Conservation (phyloP, 2,888 invertebrate genomes). For the Morinoia aosen region DNA sequence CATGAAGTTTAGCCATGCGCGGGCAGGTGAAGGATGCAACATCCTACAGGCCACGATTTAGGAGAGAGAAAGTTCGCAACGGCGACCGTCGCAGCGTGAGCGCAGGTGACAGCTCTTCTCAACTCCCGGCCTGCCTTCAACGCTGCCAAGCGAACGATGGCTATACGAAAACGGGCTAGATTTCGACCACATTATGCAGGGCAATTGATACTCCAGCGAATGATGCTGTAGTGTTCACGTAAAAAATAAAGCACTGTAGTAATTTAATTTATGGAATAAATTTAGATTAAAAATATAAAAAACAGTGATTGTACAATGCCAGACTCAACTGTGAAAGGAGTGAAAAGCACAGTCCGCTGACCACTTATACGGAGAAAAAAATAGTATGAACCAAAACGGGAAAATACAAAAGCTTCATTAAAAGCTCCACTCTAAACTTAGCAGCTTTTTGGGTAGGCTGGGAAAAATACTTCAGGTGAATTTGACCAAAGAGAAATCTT, state of each 20-base stretch:
- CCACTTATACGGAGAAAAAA: not conserved
- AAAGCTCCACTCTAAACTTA: no score
- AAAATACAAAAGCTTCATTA: no score
- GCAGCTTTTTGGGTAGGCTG: no score
- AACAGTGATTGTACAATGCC: not conserved
- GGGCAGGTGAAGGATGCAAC: constrained; percentile 23
- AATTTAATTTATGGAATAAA: not conserved
- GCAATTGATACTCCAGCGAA: not conserved
- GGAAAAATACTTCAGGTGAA: no score
- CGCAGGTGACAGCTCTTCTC: not conserved
- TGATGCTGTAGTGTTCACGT: not conserved
- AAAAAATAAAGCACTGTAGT: not conserved
- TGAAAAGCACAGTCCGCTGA: not conserved
- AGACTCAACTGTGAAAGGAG: not conserved
- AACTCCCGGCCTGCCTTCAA: not conserved
- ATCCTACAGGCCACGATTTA: constrained; percentile 7
- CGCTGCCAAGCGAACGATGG: not conserved
- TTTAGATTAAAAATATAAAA: not conserved
- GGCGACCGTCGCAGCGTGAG: not conserved
- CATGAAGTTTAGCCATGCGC: not conserved
- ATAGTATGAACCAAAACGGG: no score
- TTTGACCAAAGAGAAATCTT: no score
- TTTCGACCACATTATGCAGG: not conserved
- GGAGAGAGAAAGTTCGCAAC: constrained; percentile 22
- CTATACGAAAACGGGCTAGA: not conserved